Evolutionary conservation across 2,113 vertebrate genomes (phyloP).

Genomic region (Calidris pygmaea): DNA sequence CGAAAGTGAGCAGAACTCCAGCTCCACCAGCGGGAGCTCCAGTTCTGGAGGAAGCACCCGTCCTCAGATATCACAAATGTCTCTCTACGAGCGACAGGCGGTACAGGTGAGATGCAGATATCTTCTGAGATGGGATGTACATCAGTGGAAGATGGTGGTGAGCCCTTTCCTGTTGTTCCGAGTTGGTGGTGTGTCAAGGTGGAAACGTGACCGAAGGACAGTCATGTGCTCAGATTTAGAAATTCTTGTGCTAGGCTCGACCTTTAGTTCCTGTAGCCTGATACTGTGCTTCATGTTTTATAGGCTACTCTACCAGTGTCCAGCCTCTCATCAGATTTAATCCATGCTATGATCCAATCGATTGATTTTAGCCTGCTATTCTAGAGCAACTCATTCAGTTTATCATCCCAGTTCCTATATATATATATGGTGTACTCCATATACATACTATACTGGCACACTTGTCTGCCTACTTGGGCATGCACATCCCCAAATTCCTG

Average conservation of each 20-base stretch:
- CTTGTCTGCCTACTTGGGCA: neutral
- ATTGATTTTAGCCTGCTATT: neutral
- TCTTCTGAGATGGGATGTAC: neutral
- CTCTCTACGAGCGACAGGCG: slow-evolving; percentile 93
- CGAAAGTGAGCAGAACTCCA: slow-evolving; percentile 92
- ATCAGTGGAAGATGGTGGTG: neutral
- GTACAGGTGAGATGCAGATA: slow-evolving; percentile 82
- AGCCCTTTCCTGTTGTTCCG: neutral
- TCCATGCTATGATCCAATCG: neutral
- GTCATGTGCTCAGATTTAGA: neutral
- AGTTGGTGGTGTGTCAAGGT: neutral
- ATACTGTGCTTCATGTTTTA: neutral
- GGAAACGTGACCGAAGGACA: neutral
- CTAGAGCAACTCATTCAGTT: neutral
- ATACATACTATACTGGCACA: neutral
- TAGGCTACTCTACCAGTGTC: neutral
- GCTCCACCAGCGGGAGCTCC: slow-evolving; percentile 83
- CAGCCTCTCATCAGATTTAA: neutral
- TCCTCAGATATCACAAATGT: slow-evolving; percentile 95
- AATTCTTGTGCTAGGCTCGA: neutral
- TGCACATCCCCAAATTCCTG: neutral
- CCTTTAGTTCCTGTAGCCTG: neutral
- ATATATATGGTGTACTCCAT: neutral
- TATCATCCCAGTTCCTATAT: neutral
- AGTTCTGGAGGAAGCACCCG: slow-evolving; percentile 87